Evolutionary conservation across 2,888 invertebrate genomes (phyloP).

Genomic region (Lucinisca nassula): DNA sequence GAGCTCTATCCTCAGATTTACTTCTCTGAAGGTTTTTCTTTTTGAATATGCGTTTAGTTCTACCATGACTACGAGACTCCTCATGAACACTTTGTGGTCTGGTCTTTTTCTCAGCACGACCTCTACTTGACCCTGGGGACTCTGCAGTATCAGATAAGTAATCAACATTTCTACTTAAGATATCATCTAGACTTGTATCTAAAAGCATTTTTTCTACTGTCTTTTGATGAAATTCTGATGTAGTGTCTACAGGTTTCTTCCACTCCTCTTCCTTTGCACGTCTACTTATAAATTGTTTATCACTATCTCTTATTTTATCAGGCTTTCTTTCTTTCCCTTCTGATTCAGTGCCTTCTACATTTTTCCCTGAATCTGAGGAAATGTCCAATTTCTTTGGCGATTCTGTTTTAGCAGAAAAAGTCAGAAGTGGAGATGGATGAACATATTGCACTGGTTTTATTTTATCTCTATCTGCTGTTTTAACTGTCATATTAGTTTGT

Average conservation of each 20-base stretch:
- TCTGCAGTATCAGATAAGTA: conserved; percentile 65
- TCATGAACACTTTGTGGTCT: conserved; percentile 66
- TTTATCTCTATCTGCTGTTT: neutral
- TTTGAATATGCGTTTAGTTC: conserved; percentile 55
- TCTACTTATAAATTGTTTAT: neutral
- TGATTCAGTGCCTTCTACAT: conserved; percentile 24
- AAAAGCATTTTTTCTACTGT: conserved; percentile 43
- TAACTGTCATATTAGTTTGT: neutral
- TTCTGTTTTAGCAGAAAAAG: neutral
- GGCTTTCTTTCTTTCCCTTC: conserved; percentile 15
- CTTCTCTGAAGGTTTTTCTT: conserved; percentile 51
- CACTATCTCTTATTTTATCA: conserved; percentile 16
- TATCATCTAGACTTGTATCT: conserved; percentile 68
- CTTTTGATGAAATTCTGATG: conserved; percentile 5
- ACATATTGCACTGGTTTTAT: conserved; percentile 11
- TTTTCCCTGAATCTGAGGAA: conserved; percentile 3
- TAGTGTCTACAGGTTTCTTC: conserved; percentile 1
- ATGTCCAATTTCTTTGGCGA: neutral
- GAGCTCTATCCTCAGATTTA: conserved; percentile 66
- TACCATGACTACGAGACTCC: conserved; percentile 29
- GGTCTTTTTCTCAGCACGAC: conserved; percentile 33
- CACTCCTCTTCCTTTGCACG: neutral
- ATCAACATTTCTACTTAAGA: conserved; percentile 64
- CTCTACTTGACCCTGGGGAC: conserved; percentile 32
- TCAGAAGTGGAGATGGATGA: neutral